A percentile compares a stretch with the other conserved stretches of the same genome.
These are phyloP conservation scores for Oncopodura yosiiana DNA, from an alignment of 1,140 invertebrate genomes.

Conservation along the genomic window DNA sequence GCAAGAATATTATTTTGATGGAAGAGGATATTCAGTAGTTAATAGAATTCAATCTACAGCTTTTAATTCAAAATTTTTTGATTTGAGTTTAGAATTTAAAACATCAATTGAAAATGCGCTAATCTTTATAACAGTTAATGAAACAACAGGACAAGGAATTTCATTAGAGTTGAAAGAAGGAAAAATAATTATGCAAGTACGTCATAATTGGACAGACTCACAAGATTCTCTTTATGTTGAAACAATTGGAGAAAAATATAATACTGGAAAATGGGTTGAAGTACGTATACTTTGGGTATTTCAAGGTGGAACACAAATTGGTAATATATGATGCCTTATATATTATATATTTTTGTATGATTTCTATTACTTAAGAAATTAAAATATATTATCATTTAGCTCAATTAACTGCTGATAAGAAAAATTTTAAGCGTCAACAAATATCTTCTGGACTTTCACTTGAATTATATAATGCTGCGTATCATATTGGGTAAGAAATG, in stretches of 20 bases:
- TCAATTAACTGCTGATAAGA: constrained; percentile 26
- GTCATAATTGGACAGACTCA: constrained; percentile 55
- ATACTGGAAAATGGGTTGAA: constrained; percentile 67
- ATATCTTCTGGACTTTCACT: constrained; percentile 2
- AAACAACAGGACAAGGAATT: constrained; percentile 60
- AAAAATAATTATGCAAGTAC: constrained; percentile 61
- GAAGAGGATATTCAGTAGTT: constrained; percentile 46
- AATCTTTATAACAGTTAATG: constrained; percentile 70
- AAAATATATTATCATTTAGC: not conserved
- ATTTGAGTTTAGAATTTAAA: constrained; percentile 66
- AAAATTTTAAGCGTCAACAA: constrained; percentile 24
- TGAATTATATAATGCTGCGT: constrained; percentile 23
- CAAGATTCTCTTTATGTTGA: constrained; percentile 35
- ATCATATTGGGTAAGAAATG: constrained; percentile 27
- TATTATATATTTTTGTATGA: not conserved
- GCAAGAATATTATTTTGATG: constrained; percentile 41
- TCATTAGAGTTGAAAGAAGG: constrained; percentile 65
- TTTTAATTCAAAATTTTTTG: constrained; percentile 62
- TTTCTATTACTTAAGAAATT: not conserved
- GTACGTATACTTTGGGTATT: constrained; percentile 52
- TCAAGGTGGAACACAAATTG: constrained; percentile 33
- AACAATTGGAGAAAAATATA: constrained; percentile 53
- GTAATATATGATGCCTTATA: constrained; percentile 3
- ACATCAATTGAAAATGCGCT: constrained; percentile 81
- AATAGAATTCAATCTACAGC: constrained; percentile 57